Conservation (phyloP, 2,797 vertebrate genomes). For the Melopsittacus undulatus region DNA sequence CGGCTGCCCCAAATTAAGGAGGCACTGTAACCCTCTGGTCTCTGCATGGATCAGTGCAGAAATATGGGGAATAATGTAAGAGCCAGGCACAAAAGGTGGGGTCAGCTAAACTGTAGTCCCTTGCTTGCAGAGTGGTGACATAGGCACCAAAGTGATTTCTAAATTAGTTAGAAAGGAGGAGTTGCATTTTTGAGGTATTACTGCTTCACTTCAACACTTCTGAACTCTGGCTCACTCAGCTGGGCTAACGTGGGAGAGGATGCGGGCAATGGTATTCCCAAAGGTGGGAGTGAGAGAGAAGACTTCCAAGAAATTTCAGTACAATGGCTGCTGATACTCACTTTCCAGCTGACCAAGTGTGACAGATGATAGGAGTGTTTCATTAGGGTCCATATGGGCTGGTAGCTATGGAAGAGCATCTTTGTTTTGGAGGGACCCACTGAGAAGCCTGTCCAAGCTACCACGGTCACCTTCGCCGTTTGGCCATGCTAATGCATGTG, state of each 20-base stretch:
- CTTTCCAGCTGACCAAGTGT: not conserved
- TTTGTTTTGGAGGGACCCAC: not conserved
- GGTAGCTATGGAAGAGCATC: not conserved
- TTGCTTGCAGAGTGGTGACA: not conserved
- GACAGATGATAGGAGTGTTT: not conserved
- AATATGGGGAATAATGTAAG: not conserved
- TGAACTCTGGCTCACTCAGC: slow-evolving; percentile 10
- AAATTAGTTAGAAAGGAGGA: not conserved
- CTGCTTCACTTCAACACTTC: slow-evolving; percentile 1
- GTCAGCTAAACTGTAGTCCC: not conserved
- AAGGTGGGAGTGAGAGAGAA: not conserved
- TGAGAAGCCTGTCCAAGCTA: not conserved
- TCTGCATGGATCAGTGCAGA: not conserved
- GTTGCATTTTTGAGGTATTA: not conserved
- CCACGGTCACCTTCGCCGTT: fast-evolving
- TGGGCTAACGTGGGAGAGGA: not conserved
- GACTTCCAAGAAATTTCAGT: not conserved
- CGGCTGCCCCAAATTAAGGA: not conserved
- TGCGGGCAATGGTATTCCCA: fast-evolving
- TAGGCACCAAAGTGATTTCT: not conserved
- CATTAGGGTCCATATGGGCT: not conserved
- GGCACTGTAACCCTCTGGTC: not conserved
- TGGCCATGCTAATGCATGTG: not conserved
- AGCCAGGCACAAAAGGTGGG: slow-evolving; percentile 21
- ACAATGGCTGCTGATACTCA: not conserved